A percentile compares a stretch with the other conserved stretches of the same genome.
Evolutionary conservation across 2,113 vertebrate genomes (phyloP).

Genomic region (Myanophis thanlyinensis): DNA sequence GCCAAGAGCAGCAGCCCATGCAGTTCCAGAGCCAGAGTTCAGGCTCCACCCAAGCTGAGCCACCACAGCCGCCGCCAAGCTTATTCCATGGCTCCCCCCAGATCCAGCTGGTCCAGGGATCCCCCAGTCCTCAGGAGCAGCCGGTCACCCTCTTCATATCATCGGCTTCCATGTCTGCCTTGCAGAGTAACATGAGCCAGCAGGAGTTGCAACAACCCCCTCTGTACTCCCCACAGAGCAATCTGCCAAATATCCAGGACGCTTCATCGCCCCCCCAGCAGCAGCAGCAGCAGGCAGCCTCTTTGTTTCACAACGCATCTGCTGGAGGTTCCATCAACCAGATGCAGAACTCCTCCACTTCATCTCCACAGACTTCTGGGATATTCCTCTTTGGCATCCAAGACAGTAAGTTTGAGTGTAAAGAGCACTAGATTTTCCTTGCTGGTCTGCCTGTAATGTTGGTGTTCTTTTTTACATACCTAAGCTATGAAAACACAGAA

Average conservation of each 20-base stretch:
- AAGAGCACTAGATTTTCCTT: neutral
- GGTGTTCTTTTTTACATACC: neutral
- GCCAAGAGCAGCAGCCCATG: conserved; percentile 89
- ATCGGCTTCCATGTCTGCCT: conserved; percentile 85
- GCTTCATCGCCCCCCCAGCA: conserved; percentile 84
- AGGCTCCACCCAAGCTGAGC: conserved; percentile 75
- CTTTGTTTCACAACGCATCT: conserved; percentile 84
- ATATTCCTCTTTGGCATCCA: conserved; percentile 97
- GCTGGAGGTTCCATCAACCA: conserved; percentile 82
- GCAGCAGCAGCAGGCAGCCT: conserved; percentile 70
- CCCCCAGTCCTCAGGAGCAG: conserved; percentile 78
- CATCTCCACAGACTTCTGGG: conserved; percentile 83
- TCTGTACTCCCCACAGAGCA: conserved; percentile 85
- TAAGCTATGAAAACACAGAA: neutral
- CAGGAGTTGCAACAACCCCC: conserved; percentile 85
- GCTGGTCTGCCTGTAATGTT: neutral
- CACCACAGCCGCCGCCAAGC: conserved; percentile 56
- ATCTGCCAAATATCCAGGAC: conserved; percentile 82
- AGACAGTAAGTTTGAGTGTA: conserved; percentile 82
- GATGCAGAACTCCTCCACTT: conserved; percentile 78
- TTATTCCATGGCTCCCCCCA: conserved; percentile 92
- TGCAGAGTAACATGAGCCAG: conserved; percentile 84
- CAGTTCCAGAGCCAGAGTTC: conserved; percentile 90
- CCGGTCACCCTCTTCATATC: conserved; percentile 91
- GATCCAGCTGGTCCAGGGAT: conserved; percentile 86